Base-by-base conservation (phyloP, 53 echinoderm and acorn worm genomes). In the Crossaster papposus region DNA sequence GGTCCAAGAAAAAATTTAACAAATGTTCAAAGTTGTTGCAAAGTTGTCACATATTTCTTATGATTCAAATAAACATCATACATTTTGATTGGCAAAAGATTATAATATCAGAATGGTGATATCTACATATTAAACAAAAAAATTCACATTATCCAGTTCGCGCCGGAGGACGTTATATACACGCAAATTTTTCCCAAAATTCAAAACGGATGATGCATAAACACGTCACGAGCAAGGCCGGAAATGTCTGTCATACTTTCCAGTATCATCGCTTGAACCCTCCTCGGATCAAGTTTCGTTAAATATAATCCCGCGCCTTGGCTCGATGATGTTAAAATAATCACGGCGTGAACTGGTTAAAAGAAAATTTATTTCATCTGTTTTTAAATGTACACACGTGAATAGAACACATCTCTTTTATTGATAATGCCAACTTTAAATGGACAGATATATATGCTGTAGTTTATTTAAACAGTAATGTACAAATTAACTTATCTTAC, bases 391-490 rank as follows among this genome's bases (percentile, higher is more conserved):
- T 73, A 73, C 36, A 73, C 74, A 73, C 74, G 15, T 34, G 36
- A 35, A 2, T 33, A 73, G 36, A 73, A 73, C 74, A 73, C 74
- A 73, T 9, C 44, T 44, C 74, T 34, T 73, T 73, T 33, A 17
- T 35, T n/a, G 70, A 70, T 29, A 11, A 4, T 14, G 12, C 35
- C 74, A 29, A 73, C 68, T 73, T 73, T 17, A 36, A 33, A 73
- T 73, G 74, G 74, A 73, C 74, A 30, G 34, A 73, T 73, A 73
- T 72, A 30, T 73, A 73, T 32, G 31, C 28, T 12, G 28, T 73
- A 73, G 34, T 13, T 73, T 14, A 17, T 73, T 14, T 73, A 14
- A 73, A 73, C 33, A n/a, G 35, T 73, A 73, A 14, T 10, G 13
- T 34, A 35, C 74, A 73, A 12, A 34, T 33, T 73, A 72, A 52